Evolutionary conservation across 2,888 invertebrate genomes (phyloP), one percentile per base, ranked within the genome.

Genomic region (Saturnia japonica): DNA sequence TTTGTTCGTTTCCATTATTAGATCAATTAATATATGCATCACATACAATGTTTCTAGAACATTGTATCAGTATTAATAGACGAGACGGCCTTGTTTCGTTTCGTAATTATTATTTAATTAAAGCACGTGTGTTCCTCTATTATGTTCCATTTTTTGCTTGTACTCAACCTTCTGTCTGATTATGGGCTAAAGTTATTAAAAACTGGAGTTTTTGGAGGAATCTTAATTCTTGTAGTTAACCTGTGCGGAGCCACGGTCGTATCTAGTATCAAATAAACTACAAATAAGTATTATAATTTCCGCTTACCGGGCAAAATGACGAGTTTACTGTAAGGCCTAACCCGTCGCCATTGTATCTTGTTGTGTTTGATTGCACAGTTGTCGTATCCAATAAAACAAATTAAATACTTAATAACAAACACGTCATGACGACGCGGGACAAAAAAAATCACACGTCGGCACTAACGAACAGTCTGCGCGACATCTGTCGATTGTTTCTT

Each of bases 21-120:
- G 57, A 60, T 60, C 57, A 60, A 60, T 60, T 60, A 60, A 60
- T 60, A 60, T 60, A 60, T 60, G 57, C 57, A 60, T 14, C 28
- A 12, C 3, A 22, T 28, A 28, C 28, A 60, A 60, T 25, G 57
- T 11, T 28, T 60, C 25, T 28, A 28, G 57, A 60, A 60, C 28
- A 12, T 60, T 60, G 11, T 60, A 28, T 28, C 28, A 12, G 25
- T 60, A 25, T 28, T 25, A 22, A 54, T 22, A 54, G 54, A 54
- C 14, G 57, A 14, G 57, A 11, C 57, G 57, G 28, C 57, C 57
- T 60, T 60, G 57, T 28, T 28, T 6, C 57, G 57, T 60, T 60
- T 60, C 14, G 28, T 60, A 60, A 60, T 60, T 60, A 28, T 60
- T 60, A 28, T 28, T 28, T 60, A 60, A 60, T 60, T 60, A 14